Base-by-base conservation (phyloP, 1,140 invertebrate species). In the Drosophila gunungcola region DNA sequence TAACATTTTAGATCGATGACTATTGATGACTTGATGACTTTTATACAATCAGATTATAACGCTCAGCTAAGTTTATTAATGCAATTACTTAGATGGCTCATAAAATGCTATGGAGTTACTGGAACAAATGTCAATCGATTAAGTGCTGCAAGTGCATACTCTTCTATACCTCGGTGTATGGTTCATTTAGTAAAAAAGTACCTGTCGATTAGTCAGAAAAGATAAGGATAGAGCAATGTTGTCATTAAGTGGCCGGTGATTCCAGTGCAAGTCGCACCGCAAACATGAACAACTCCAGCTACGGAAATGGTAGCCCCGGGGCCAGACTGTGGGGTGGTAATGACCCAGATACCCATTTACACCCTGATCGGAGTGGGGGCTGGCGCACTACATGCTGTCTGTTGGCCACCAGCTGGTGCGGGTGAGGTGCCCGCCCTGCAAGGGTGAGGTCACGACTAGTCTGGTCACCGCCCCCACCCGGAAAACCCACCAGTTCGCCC, bases 401-500 rank as follows among this genome's bases (percentile, higher is more conserved):
- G 62, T 94, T 29, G 94, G 94, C 32, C 89, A 93, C 0, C 80
- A 93, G 12, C 75, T 93, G 4, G 91, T 93, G 54, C 53, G 70
- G 7, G 68, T 94, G 39, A 90, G 64, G 0, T 95, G 95, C 77
- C 94, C 95, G 1, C 80, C 93, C 16, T 95, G 95, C 72, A 93
- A 93, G 2, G 90, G 91, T 2, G 84, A 92, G 12, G 93, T 95
- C 51, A 67, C 84, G 0, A 95, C 95, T 0, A 80, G 76, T 11
- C 82, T 95, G 7, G 88, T 93, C 29, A 91, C 91, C 2, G 91
- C 93, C 78, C 57, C 94, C 2, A 93, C 92, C 3, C 93, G 91
- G 0, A 94, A 94, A 72, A 95, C 95, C 2, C 95, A 95, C 77
- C 49, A 94, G 0, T 92, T 94, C 46, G 95, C 94, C 3, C 48